Percentiles rank a stretch among this genome's conserved stretches.
Conservation (phyloP, 2,888 invertebrate genomes). For the Camptogramma bilineatum region DNA sequence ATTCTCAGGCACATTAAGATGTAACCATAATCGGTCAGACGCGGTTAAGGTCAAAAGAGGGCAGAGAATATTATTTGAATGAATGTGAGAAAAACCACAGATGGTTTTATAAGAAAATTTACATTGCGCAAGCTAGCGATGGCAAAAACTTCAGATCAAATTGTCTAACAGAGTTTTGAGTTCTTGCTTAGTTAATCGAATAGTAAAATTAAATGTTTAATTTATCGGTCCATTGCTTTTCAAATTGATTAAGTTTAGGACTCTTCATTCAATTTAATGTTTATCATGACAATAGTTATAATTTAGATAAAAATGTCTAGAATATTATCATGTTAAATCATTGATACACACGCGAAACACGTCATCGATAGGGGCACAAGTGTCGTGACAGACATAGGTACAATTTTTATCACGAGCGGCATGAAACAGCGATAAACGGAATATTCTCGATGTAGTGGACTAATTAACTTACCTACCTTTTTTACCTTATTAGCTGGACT, state of each 20-base stretch:
- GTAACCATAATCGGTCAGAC: conserved; percentile 13
- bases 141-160: background rate
- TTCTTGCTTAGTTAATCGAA: too few relatives aligned
- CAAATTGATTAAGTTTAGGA: background rate
- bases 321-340: background rate
- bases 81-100: background rate
- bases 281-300: background rate
- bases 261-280: background rate
- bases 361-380: conserved; percentile 9
- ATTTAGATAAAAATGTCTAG: conserved; percentile 21
- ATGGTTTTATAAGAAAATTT: background rate
- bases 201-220: background rate
- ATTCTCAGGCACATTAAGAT: conserved; percentile 18
- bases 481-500: background rate
- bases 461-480: background rate
- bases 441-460: conserved; percentile 10
- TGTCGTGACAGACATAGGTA: conserved; percentile 5
- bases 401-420: conserved; percentile 4
- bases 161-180: too few relatives aligned
- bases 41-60: conserved; percentile 17
- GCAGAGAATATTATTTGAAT: background rate
- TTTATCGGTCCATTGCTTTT: background rate
- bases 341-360: conserved; percentile 5
- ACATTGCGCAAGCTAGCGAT: background rate
- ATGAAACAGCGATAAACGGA: conserved; percentile 5